Base-by-base conservation (phyloP, 1,140 invertebrate genomes). In the Battus philenor region DNA sequence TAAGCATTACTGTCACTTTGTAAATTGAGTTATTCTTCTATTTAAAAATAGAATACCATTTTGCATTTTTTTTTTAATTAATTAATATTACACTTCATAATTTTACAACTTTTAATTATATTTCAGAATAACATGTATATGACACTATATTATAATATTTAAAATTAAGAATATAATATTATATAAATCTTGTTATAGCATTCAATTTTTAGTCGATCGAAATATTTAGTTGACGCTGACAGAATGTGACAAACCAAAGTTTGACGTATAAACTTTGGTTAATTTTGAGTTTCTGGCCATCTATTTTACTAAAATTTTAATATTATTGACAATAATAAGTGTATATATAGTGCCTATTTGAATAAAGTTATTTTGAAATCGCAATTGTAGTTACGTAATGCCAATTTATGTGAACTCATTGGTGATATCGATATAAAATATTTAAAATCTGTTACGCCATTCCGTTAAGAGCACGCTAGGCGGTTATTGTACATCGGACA, bases 11-110 rank as follows among this genome's bases (percentile, higher is more conserved):
- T 38, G 34, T 22, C 33, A 36, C 18, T 6, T 22, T 2, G 12
- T 38, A 38, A 38, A 38, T 38, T 24, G 11, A 38, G 34, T 15
- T 13, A 38, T 38, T 24, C 10, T 9, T 38, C 34, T 38, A 11
- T 11, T 24, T 22, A 24, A 1, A 24, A 24, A 1, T 24, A n/a
- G 22, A 24, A 24, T 7, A 24, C n/a, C n/a, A 24, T 24, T 1
- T 24, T 24, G n/a, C 22, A n/a, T 24, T 24, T 24, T 5, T 7
- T 24, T 24, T 24, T 24, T n/a, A n/a, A 24, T n/a, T 5, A 24
- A 7, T 24, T 24, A 1, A 24, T 24, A 7, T 24, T 7, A 24
- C 22, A 24, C 22, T 1, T 24, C 5, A 24, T 24, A 24, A 7
- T 24, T 7, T 24, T 24, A 2, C n/a, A 24, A 24, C 2, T 7